Conservation (phyloP, 2,888 invertebrate species). For the Ectropis crepuscularia region DNA sequence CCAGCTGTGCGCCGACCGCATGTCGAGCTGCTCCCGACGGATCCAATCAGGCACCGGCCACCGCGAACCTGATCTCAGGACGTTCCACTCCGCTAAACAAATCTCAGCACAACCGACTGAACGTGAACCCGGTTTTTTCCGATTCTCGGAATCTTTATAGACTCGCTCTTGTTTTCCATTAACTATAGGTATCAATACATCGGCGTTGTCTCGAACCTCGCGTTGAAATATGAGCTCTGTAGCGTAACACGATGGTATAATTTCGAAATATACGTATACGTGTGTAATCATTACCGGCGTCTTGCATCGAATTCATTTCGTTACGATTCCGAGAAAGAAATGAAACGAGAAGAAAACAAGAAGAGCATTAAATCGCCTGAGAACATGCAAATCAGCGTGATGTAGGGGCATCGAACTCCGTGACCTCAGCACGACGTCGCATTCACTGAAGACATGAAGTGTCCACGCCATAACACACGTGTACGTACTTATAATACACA, state of each 20-base stretch:
- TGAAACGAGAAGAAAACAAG: constrained; percentile 59
- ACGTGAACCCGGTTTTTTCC: constrained; percentile 42
- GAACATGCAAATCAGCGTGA: constrained; percentile 71
- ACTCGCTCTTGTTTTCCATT: constrained; percentile 47
- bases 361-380: constrained; percentile 60
- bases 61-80: constrained; percentile 64
- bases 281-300: constrained; percentile 43
- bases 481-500: not conserved
- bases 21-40: constrained; percentile 62
- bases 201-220: constrained; percentile 10
- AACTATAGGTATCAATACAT: constrained; percentile 22
- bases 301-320: constrained; percentile 56
- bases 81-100: constrained; percentile 57
- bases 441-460: not conserved
- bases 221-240: constrained; percentile 27
- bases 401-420: constrained; percentile 64
- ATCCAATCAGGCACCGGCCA: constrained; percentile 67
- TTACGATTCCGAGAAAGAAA: constrained; percentile 62
- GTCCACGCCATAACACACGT: not conserved
- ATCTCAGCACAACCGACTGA: constrained; percentile 33
- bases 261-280: constrained; percentile 4
- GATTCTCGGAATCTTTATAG: constrained; percentile 43
- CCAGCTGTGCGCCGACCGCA: constrained; percentile 49
- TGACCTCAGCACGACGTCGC: constrained; percentile 50
- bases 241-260: constrained; percentile 8